Evolutionary conservation across 1,140 invertebrate genomes (phyloP).

Genomic region (Mycetomoellerius zeteki): DNA sequence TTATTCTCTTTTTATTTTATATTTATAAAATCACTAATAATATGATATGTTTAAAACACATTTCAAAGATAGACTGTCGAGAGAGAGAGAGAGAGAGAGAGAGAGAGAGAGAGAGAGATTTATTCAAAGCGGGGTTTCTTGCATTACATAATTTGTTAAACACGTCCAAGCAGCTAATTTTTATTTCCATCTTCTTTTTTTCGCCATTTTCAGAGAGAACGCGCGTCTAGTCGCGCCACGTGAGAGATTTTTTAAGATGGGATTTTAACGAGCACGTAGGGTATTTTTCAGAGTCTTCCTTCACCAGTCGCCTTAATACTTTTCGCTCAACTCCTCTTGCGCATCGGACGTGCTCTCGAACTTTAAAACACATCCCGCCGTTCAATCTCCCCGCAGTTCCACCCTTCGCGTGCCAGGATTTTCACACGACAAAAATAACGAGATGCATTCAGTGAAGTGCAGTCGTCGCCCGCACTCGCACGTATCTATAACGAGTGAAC

Average conservation of each 20-base stretch:
- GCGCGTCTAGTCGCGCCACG: slow-evolving; percentile 45
- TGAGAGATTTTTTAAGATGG: slow-evolving; percentile 56
- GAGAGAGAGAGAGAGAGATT: no score
- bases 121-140: no score
- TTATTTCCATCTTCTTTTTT: slow-evolving; percentile 11
- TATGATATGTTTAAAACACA: neutral
- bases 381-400: neutral
- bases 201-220: neutral
- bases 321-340: slow-evolving; percentile 39
- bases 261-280: slow-evolving; percentile 60
- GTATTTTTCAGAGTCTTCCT: slow-evolving; percentile 53
- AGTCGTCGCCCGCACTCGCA: neutral
- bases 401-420: slow-evolving; percentile 4
- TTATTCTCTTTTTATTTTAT: neutral
- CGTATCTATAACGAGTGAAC: slow-evolving; percentile 43
- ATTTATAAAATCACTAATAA: neutral
- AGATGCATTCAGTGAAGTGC: slow-evolving; percentile 44
- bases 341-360: slow-evolving; percentile 53
- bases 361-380: slow-evolving; percentile 45
- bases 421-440: slow-evolving; percentile 56
- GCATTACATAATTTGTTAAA: slow-evolving; percentile 38
- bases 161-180: slow-evolving; percentile 23
- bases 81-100: no score
- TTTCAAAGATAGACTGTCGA: neutral
- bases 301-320: slow-evolving; percentile 45